Base-by-base conservation (phyloP, 2,888 invertebrate genomes). In the Oscheius sp. region DNA sequence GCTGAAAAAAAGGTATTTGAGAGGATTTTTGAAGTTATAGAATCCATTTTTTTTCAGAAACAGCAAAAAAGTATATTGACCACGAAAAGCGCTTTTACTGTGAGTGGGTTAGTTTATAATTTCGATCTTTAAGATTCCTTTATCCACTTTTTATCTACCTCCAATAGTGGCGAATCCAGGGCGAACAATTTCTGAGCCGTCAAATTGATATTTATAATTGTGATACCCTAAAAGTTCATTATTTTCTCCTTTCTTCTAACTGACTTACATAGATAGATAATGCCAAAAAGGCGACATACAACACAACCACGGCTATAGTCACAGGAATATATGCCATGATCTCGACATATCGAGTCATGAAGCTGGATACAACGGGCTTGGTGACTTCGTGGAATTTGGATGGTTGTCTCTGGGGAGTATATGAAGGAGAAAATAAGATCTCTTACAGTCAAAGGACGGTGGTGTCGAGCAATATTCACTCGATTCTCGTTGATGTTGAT, bases 331-430 rank as follows among this genome's bases (percentile, higher is more conserved):
- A 76, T 5, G 75, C 73, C 75, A 80, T 80, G 8, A 75, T 28
- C 54, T 76, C 67, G 8, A 78, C 77, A 65, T 80, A 80, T 51
- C 73, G 67, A 28, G 70, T 72, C 17, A 77, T 71, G 57, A 78
- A 74, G 24, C 75, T 73, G 51, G 77, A 75, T 67, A 83, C 79
- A 50, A 80, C 74, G 14, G 84, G 82, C 59, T 84, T 82, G 12
- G 84, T 82, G 41, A 72, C 71, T 61, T 85, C 83, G 72, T 85
- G 83, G 78, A 84, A 85, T 65, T 84, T 84, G 24, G 81, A 80
- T 6, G 80, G 78, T 57, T 84, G 82, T 20, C 84, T 70, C 81
- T 82, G 66, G 65, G 6, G 3, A 22, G 45, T 17, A 38, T 6
- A 12, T 14, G 33, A 17, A 8, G 2, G 9, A 24, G 12, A 12